Conservation (phyloP, 2,888 invertebrate species). For the Saturnia pavonia region DNA sequence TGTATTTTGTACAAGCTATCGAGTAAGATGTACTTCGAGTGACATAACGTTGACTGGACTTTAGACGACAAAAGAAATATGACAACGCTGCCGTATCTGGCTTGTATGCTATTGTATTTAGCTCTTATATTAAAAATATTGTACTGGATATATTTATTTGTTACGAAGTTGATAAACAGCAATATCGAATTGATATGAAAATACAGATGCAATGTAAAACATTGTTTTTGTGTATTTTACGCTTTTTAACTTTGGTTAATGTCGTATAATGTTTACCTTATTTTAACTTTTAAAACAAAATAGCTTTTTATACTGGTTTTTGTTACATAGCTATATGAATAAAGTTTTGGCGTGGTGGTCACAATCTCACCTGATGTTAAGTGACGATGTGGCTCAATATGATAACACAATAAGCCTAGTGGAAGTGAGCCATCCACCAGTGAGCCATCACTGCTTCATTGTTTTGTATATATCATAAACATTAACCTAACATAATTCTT, state of each 20-base stretch:
- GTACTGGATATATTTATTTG: slow-evolving; percentile 25
- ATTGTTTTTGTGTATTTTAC: neutral
- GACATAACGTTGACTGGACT: slow-evolving; percentile 65
- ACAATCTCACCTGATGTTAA: too few species aligned
- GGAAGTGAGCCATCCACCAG: too few species aligned
- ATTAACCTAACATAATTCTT: too few species aligned
- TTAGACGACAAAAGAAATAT: slow-evolving; percentile 53
- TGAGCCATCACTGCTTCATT: too few species aligned
- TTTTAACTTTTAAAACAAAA: neutral
- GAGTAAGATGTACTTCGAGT: slow-evolving; percentile 61
- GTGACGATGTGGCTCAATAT: too few species aligned
- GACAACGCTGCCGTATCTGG: slow-evolving; percentile 44
- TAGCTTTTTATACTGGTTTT: neutral
- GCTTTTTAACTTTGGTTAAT: neutral
- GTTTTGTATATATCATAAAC: neutral
- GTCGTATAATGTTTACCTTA: neutral
- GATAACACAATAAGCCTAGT: too few species aligned
- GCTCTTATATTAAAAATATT: slow-evolving; percentile 52
- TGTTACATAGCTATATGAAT: too few species aligned
- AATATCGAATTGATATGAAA: neutral
- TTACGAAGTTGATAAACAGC: neutral
- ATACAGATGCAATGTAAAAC: neutral
- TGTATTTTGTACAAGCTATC: slow-evolving; percentile 60
- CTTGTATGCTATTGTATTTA: slow-evolving; percentile 50
- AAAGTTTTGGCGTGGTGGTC: too few species aligned